phyloP scores from a whole-genome alignment of 2,888 invertebrate genomes.

The Athripsodes cinereus region DNA sequence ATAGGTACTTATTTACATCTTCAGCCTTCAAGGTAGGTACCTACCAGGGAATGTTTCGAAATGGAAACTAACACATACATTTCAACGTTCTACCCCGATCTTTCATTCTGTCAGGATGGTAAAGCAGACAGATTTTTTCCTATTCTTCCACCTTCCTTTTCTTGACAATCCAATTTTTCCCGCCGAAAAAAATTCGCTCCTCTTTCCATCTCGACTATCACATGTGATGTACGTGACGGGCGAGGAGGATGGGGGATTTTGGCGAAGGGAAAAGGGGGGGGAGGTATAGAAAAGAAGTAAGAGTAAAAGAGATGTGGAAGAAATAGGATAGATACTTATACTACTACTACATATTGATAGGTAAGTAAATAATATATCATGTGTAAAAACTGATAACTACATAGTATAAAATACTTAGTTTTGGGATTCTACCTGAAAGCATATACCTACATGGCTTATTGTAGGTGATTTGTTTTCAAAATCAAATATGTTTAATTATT shows the following conservation, averaged over 20 bases:
- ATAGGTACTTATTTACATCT: no score
- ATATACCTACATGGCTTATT: no score
- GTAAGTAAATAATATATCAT: not conserved
- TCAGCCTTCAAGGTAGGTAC: no score
- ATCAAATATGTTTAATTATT: no score
- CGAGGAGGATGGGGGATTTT: not conserved
- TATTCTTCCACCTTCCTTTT: constrained; percentile 7
- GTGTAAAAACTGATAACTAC: not conserved
- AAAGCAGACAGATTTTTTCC: not conserved
- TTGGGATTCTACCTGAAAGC: no score
- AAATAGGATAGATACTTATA: not conserved
- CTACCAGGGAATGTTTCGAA: no score
- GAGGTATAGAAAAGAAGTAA: constrained; percentile 3
- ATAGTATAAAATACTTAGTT: no score
- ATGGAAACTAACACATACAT: not conserved
- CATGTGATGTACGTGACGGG: constrained; percentile 14
- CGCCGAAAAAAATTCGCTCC: constrained; percentile 10
- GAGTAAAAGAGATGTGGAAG: constrained; percentile 10
- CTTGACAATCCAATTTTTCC: constrained; percentile 17
- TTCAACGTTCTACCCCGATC: not conserved
- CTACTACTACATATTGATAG: no score
- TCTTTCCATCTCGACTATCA: constrained; percentile 7
- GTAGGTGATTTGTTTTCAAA: no score
- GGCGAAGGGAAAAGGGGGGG: not conserved
- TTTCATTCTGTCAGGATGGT: not conserved